A percentile compares a stretch with the other conserved stretches of the same genome.
These are phyloP conservation scores for Cyrtonyx montezumae DNA, from an alignment of 2,113 vertebrate species.

Conservation along the genomic window DNA sequence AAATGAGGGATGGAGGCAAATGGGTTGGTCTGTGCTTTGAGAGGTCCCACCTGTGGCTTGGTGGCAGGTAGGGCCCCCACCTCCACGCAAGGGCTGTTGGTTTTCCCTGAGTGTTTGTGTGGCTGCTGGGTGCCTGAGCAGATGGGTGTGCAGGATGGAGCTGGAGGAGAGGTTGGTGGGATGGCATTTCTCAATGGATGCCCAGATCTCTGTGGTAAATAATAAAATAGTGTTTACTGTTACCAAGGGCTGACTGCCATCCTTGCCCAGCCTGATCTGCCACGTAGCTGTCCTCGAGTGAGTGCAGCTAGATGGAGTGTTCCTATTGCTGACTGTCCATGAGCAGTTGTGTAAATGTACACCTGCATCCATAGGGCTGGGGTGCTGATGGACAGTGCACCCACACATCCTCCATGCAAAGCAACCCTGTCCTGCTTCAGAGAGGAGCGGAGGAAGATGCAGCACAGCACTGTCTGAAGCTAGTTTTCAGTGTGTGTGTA, in stretches of 20 bases:
- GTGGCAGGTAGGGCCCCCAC: neutral
- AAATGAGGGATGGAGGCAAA: neutral
- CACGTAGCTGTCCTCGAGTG: neutral
- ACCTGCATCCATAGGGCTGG: neutral
- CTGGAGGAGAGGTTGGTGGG: neutral
- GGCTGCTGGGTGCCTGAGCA: neutral
- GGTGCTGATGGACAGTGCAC: neutral
- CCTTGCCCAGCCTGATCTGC: neutral
- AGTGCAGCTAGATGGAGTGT: accelerated
- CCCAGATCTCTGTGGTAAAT: neutral
- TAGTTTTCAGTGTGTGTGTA: neutral
- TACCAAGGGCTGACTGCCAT: neutral
- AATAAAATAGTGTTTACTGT: accelerated
- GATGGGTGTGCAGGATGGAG: too few species aligned
- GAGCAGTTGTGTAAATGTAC: accelerated
- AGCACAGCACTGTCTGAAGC: neutral
- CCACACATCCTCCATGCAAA: accelerated
- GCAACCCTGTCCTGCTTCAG: accelerated
- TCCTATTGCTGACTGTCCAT: neutral
- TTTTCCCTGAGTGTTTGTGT: neutral
- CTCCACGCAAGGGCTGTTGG: neutral
- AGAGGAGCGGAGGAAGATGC: neutral
- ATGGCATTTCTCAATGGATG: neutral
- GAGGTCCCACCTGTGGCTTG: neutral
- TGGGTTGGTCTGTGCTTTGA: neutral